Conservation (phyloP, 2,113 vertebrate genomes). For the Indicator maculatus region DNA sequence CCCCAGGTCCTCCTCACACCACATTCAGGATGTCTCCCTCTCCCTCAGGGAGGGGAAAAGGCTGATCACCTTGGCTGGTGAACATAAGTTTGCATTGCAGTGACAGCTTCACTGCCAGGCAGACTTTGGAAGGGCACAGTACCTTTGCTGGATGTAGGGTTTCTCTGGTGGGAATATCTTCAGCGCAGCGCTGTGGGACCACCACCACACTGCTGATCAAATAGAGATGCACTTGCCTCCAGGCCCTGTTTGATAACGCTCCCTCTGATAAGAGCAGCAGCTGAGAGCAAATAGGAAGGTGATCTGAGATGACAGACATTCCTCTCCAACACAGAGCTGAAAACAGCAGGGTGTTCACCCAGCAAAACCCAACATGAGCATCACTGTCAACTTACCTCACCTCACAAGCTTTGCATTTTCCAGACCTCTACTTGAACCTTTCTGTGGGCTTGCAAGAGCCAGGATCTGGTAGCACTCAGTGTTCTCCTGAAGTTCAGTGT, state of each 20-base stretch:
- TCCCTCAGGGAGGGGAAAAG: not conserved
- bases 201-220: not conserved
- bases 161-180: not conserved
- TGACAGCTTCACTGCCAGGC: not conserved
- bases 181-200: not conserved
- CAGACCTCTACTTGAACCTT: not conserved
- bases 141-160: not conserved
- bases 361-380: not conserved
- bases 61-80: not conserved
- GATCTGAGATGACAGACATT: not conserved
- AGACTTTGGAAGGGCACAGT: not conserved
- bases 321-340: not conserved
- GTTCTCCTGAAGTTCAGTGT: not conserved
- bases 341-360: not conserved
- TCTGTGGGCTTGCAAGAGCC: not conserved
- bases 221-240: not conserved
- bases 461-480: not conserved
- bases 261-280: not conserved
- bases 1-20: not conserved
- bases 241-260: not conserved
- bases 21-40: not conserved
- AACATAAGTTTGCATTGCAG: not conserved
- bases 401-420: not conserved
- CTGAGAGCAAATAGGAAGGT: not conserved
- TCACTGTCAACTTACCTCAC: no score